Base-by-base conservation (phyloP, 1,140 invertebrate genomes). In the Macrobrachium rosenbergii region DNA sequence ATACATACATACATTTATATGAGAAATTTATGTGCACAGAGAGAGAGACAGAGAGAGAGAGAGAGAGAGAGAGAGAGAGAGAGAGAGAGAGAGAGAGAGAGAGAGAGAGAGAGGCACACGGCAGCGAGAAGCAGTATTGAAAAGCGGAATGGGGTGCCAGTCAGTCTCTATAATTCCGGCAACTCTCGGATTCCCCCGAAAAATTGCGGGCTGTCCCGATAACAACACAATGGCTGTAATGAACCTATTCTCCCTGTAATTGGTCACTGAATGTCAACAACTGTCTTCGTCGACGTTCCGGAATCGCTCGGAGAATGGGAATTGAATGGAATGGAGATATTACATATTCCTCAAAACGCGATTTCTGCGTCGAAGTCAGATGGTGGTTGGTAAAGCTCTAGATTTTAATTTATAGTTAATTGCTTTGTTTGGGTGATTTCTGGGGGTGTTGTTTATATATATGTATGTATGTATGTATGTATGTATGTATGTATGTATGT, bases 1-100 rank as follows among this genome's bases (percentile, higher is more conserved):
- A 77, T 77, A 72, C 43, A 72, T 72, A 72, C 43, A 72, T 72
- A 72, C 43, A 72, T 72, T 37, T 72, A 72, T 72, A 72, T 72
- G 43, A 37, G 43, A 37, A 37, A 37, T 19, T 43, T 28, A 52
- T 28, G 21, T 28, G 19, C n/a, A 52, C 2, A 19, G n/a, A 14
- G 8, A 17, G 76, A 78, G 28, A 52, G 76, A 78, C 12, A 52
- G 52, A 21, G 76, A 45, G 37, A 52, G 37, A 21, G 45, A 52
- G 21, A 43, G 76, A 78, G 76, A 52, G 45, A 37, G 45, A 45
- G 52, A 52, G 45, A 52, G 52, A 2, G 43, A 17, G 16, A 12
- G 43, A 2, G 37, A 19, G 76, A 21, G 37, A 59, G 76, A n/a
- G 19, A 2, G 43, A 43, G 11, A 60, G 21, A 21, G 45, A 21